phyloP scores from a whole-genome alignment of 2,113 vertebrate species.

The Natator depressus region DNA sequence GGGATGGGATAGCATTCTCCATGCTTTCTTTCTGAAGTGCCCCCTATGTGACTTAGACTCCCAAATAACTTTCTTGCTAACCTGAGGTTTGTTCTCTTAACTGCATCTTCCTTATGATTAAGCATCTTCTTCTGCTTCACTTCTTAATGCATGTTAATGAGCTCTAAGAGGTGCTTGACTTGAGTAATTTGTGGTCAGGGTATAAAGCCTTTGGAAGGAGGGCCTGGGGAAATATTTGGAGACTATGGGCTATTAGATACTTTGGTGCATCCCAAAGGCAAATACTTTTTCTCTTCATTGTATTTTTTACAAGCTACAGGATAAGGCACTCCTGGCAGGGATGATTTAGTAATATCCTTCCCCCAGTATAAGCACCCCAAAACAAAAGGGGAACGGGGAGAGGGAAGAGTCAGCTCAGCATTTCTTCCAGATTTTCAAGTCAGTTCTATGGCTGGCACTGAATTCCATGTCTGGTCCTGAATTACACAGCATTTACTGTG shows the following conservation, averaged over 20 bases:
- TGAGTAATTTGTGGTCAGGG: slow-evolving; percentile 47
- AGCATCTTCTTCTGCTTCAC: slow-evolving; percentile 37
- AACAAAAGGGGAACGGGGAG: background rate
- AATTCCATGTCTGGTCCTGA: background rate
- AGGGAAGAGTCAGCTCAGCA: background rate
- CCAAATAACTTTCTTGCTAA: background rate
- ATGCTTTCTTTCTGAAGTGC: background rate
- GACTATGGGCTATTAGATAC: background rate
- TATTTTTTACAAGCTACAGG: slow-evolving; percentile 26
- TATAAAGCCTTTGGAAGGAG: slow-evolving; percentile 22
- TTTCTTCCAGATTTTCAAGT: background rate
- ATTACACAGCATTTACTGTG: background rate
- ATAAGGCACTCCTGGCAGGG: accelerated
- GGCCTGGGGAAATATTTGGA: background rate
- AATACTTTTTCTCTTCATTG: slow-evolving; percentile 13
- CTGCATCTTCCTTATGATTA: slow-evolving; percentile 58
- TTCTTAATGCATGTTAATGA: slow-evolving; percentile 60
- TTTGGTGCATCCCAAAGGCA: slow-evolving; percentile 31
- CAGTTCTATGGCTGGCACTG: background rate
- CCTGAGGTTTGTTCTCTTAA: slow-evolving; percentile 52
- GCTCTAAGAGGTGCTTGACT: slow-evolving; percentile 51
- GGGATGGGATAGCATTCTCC: background rate
- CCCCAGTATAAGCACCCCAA: background rate
- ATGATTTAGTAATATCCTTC: slow-evolving; percentile 20
- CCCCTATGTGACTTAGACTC: slow-evolving; percentile 8